Evolutionary conservation across 2,888 invertebrate species (phyloP), one percentile per base, ranked within the genome.

Genomic region (Eilema depressum): DNA sequence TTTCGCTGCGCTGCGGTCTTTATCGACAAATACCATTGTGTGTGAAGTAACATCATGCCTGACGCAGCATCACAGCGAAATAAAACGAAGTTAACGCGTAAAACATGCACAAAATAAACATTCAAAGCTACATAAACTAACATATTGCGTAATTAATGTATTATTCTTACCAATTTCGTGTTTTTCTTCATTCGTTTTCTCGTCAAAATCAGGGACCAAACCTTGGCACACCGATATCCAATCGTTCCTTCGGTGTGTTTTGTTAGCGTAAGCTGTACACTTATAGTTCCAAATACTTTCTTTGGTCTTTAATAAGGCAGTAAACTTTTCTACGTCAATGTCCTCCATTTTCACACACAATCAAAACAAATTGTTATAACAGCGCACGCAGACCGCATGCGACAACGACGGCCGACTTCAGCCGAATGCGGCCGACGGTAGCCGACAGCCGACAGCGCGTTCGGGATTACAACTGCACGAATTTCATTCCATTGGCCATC

Each of bases 271-370:
- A 17, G 53, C 61, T 47, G 53, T 17, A 30, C 70, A 41, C 53
- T 62, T 70, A 33, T 70, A 70, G 28, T 70, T 70, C 70, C 70
- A 70, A 56, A 70, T 66, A 66, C 70, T 70, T 57, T 70, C 66
- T 62, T 70, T 70, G 14, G 8, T 26, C 57, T 66, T 28, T 57
- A 70, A 26, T 66, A 70, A 7, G 2, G 66, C 33, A 23, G 53
- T 62, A 57, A 70, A 70, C 26, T 66, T 70, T n/a, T 66, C 62
- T 37, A 57, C n/a, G 37, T 70, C 70, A 37, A 66, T 61, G 7
- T 66, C 66, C 11, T 70, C 70, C 70, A 70, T 70, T n/a, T n/a
- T 61, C 53, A 57, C 60, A 56, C 53, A 47, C 33, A 62, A 57
- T n/a, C 25, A 25, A 30, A 28, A 30, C 20, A 10, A 11, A 64